phyloP scores from a whole-genome alignment of 2,797 vertebrate species.

The Mastacembelus armatus region DNA sequence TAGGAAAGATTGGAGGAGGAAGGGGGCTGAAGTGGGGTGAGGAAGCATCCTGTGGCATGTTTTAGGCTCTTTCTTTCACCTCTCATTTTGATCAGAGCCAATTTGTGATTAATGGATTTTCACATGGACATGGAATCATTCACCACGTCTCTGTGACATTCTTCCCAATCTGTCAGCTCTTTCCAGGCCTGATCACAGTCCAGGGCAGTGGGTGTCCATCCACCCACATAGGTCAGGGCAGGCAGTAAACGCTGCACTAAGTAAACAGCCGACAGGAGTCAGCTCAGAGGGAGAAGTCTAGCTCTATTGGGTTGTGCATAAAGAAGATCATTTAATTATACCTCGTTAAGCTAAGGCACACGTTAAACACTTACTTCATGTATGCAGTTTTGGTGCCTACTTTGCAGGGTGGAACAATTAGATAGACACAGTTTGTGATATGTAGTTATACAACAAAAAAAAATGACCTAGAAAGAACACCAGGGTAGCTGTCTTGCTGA shows the following conservation, averaged over 20 bases:
- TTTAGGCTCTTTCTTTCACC: conserved; percentile 47
- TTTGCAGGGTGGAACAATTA: conserved; percentile 13
- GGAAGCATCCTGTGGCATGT: conserved; percentile 18
- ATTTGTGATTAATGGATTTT: conserved; percentile 81
- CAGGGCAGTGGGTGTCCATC: conserved; percentile 42
- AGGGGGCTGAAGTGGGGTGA: not conserved
- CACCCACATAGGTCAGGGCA: conserved; percentile 55
- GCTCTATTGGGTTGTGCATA: not conserved
- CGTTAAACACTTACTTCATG: conserved; percentile 13
- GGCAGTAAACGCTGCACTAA: conserved; percentile 63
- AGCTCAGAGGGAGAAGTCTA: conserved; percentile 30
- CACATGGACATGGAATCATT: conserved; percentile 71
- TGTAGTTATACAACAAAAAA: not conserved
- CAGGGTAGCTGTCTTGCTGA: not conserved
- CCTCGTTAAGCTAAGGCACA: conserved; percentile 15
- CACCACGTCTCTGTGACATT: conserved; percentile 77
- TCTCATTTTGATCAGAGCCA: conserved; percentile 53
- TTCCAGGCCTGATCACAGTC: conserved; percentile 34
- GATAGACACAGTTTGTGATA: not conserved
- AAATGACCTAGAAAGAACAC: not conserved
- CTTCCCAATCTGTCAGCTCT: conserved; percentile 43
- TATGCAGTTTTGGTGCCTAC: conserved; percentile 23
- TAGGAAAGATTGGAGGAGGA: conserved; percentile 12
- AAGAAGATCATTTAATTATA: conserved; percentile 26
- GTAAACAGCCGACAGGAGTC: conserved; percentile 41